Percentiles rank a stretch among this genome's conserved stretches.
Conservation (phyloP, 2,113 vertebrate genomes). For the Sylvia atricapilla region DNA sequence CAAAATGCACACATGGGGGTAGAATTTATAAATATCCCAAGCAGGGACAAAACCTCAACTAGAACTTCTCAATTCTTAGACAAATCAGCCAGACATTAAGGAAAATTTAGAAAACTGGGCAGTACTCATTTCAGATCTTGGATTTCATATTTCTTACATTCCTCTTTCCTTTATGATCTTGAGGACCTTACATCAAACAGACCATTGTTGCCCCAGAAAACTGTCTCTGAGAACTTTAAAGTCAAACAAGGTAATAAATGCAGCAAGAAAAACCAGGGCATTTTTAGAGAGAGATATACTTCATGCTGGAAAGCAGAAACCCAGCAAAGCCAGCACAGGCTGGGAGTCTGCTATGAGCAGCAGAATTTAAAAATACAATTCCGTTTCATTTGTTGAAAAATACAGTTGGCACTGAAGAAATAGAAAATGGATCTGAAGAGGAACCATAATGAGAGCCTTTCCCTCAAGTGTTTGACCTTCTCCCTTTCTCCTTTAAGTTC, state of each 20-base stretch:
- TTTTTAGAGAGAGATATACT: not conserved
- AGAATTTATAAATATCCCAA: not conserved
- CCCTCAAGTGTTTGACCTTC: not conserved
- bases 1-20: not conserved
- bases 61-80: not conserved
- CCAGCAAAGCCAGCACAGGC: not conserved
- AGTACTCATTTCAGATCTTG: not conserved
- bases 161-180: not conserved
- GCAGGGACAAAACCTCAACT: not conserved
- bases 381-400: not conserved
- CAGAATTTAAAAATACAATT: not conserved
- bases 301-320: not conserved
- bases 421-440: not conserved
- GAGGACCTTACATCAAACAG: not conserved
- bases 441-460: not conserved
- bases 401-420: not conserved
- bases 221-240: not conserved
- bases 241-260: not conserved
- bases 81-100: not conserved
- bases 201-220: not conserved
- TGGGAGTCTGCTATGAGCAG: not conserved
- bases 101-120: not conserved
- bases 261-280: not conserved
- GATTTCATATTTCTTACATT: not conserved
- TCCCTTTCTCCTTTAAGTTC: not conserved